Percentiles rank a stretch among this genome's conserved stretches.
Evolutionary conservation across 2,113 vertebrate species (phyloP).

Genomic region (Oncorhynchus masou): DNA sequence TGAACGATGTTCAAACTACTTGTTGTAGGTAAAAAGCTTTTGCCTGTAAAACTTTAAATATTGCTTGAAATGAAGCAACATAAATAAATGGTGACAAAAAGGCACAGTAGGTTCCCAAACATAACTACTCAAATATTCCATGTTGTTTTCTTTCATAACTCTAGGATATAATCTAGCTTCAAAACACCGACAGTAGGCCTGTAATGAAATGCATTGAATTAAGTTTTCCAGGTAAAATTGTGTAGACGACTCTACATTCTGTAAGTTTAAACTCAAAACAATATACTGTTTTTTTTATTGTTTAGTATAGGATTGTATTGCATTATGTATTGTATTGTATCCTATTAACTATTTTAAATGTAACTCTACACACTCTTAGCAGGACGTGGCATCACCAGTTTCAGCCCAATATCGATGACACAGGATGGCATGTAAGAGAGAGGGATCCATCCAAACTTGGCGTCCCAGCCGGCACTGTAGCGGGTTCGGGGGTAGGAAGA

Average conservation of each 20-base stretch:
- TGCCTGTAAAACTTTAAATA: neutral
- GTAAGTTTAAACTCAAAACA: no score
- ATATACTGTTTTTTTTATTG: no score
- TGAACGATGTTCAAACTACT: no score
- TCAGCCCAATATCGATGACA: conserved; percentile 79
- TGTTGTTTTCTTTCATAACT: neutral
- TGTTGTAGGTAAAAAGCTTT: no score
- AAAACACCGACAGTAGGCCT: no score
- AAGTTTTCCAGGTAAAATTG: no score
- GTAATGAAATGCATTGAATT: no score
- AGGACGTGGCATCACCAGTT: conserved; percentile 82
- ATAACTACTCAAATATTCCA: conserved; percentile 5
- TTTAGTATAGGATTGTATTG: no score
- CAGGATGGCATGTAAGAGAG: conserved; percentile 87
- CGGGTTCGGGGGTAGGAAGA: conserved; percentile 82
- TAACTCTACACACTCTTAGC: conserved; percentile 64
- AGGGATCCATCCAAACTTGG: conserved; percentile 91
- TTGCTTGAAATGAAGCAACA: conserved; percentile 9
- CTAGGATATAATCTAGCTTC: no score
- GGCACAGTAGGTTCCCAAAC: conserved; percentile 15
- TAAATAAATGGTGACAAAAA: conserved; percentile 37
- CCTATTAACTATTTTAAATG: neutral
- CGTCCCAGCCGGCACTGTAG: conserved; percentile 94
- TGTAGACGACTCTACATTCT: no score
- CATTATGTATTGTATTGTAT: neutral